Evolutionary conservation across 2,888 invertebrate species (phyloP).

Genomic region (Cacoxenus indagator): DNA sequence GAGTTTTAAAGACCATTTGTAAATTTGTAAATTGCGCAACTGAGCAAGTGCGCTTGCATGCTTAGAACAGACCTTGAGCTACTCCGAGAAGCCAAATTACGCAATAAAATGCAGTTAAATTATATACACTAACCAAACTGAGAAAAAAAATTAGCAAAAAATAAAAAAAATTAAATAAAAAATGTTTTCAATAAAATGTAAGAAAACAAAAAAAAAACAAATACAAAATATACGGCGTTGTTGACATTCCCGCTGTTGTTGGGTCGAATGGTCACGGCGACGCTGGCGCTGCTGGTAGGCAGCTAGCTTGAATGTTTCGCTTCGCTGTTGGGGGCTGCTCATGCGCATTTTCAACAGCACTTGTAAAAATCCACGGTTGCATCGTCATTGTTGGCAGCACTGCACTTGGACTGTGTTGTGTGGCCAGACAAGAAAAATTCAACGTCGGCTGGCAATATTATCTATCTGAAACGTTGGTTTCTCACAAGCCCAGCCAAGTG

Average conservation of each 20-base stretch:
- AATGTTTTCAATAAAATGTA: too few relatives aligned
- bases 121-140: background rate
- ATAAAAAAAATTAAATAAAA: too few relatives aligned
- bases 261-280: too few relatives aligned
- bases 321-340: background rate
- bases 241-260: too few relatives aligned
- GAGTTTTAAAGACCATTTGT: background rate
- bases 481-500: background rate
- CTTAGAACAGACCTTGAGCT: slow-evolving; percentile 9
- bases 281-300: too few relatives aligned
- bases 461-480: background rate
- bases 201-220: too few relatives aligned
- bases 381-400: background rate
- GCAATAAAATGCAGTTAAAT: background rate
- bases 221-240: too few relatives aligned
- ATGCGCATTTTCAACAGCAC: too few relatives aligned
- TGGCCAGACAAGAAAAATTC: background rate
- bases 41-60: background rate
- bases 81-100: slow-evolving; percentile 2
- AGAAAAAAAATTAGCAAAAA: background rate
- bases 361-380: too few relatives aligned
- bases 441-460: background rate
- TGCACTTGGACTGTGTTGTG: too few relatives aligned
- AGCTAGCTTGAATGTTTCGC: background rate
- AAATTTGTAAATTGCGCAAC: background rate